Percentiles rank a stretch among this genome's conserved stretches.
Evolutionary conservation across 2,888 invertebrate species (phyloP).

Genomic region (Meganola albula): DNA sequence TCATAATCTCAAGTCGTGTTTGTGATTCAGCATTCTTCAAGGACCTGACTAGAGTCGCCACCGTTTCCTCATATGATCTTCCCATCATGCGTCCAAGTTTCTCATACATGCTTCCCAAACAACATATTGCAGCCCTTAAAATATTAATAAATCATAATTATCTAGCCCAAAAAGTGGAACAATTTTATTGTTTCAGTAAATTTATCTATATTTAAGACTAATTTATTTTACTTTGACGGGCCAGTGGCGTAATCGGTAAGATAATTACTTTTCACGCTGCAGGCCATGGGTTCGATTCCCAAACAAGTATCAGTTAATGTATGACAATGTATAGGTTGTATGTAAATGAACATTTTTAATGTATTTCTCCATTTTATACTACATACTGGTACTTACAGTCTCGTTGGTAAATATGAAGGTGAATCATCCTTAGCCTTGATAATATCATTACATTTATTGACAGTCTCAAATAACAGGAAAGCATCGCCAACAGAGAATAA

Average conservation of each 20-base stretch:
- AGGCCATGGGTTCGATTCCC: no score
- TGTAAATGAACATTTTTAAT: no score
- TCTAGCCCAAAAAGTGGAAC: no score
- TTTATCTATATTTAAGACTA: no score
- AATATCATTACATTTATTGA: slow-evolving; percentile 98
- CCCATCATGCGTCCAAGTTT: slow-evolving; percentile 99
- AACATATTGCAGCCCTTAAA: slow-evolving; percentile 95
- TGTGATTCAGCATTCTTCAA: slow-evolving; percentile 97
- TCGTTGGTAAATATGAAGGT: slow-evolving; percentile 94
- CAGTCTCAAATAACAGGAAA: slow-evolving; percentile 96
- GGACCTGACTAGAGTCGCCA: slow-evolving; percentile 92
- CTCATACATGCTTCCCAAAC: slow-evolving; percentile 98
- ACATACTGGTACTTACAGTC: slow-evolving; percentile 93
- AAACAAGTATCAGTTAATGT: no score
- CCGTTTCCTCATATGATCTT: slow-evolving; percentile 98
- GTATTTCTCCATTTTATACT: no score
- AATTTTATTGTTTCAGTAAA: no score
- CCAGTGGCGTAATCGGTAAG: no score
- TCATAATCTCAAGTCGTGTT: slow-evolving; percentile 97
- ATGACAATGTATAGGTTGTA: no score
- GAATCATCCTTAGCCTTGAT: slow-evolving; percentile 98
- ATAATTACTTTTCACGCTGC: no score
- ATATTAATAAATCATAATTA: no score
- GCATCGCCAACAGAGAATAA: slow-evolving; percentile 98
- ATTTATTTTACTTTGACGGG: no score